phyloP scores from a whole-genome alignment of 2,113 vertebrate genomes.

The Perca fluviatilis region DNA sequence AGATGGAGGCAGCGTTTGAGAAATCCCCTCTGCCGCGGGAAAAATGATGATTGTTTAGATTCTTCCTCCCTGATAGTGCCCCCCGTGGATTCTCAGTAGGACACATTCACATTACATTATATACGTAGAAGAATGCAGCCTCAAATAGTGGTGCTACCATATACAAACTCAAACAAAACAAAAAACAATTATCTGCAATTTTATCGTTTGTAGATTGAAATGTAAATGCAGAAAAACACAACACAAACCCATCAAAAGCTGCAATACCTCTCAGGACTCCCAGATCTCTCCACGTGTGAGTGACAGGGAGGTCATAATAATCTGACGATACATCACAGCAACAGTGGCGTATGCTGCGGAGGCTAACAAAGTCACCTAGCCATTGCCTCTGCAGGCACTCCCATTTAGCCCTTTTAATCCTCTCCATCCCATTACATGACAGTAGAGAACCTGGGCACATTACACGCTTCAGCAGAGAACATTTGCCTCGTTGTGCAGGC shows the following conservation, averaged over 20 bases:
- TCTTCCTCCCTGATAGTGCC: constrained; percentile 40
- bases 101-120: constrained; percentile 55
- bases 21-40: constrained; percentile 63
- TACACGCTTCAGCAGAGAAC: constrained; percentile 64
- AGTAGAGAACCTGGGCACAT: constrained; percentile 62
- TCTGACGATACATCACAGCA: constrained; percentile 60
- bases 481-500: constrained; percentile 63
- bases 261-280: constrained; percentile 16
- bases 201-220: constrained; percentile 26
- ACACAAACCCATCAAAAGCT: not conserved
- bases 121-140: constrained; percentile 2
- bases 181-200: constrained; percentile 43
- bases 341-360: constrained; percentile 36
- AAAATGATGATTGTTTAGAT: constrained; percentile 69
- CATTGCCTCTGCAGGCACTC: constrained; percentile 50
- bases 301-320: constrained; percentile 70
- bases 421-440: constrained; percentile 72
- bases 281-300: constrained; percentile 49
- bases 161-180: constrained; percentile 30
- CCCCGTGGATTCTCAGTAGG: constrained; percentile 47
- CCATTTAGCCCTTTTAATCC: constrained; percentile 73
- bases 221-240: constrained; percentile 27
- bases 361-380: constrained; percentile 64
- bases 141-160: constrained; percentile 20
- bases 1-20: constrained; percentile 65